phyloP scores from a whole-genome alignment of 30 jellyfish, hydroid and myxozoan genomes.

The Chrysaora quinquecirrha region DNA sequence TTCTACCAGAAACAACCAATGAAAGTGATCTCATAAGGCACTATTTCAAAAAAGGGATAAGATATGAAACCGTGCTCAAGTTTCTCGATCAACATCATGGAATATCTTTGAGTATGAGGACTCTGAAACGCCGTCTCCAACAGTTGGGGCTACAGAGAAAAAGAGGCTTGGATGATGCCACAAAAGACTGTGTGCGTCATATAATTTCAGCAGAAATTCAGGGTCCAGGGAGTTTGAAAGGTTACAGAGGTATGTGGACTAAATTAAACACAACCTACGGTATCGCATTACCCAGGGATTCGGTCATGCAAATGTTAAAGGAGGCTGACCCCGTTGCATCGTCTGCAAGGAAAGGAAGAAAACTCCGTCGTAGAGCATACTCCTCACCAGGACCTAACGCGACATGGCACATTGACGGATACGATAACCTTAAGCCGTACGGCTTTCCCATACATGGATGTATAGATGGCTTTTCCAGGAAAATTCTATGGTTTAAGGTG shows the following conservation, averaged over 20 bases:
- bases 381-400: not conserved
- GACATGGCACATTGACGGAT: not conserved
- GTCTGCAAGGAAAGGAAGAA: not conserved
- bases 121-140: not conserved
- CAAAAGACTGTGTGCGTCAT: not conserved
- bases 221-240: not conserved
- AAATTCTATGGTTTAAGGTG: not conserved
- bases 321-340: not conserved
- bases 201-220: not conserved
- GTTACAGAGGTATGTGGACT: constrained; percentile 1
- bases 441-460: no score
- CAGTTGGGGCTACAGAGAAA: not conserved
- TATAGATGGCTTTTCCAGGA: not conserved
- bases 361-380: not conserved
- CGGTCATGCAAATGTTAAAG: not conserved
- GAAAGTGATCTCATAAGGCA: not conserved
- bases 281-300: not conserved
- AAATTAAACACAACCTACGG: not conserved
- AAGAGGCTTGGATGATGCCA: not conserved
- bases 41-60: not conserved
- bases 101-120: not conserved
- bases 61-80: not conserved
- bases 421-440: no score
- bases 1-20: not conserved
- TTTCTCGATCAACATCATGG: not conserved